phyloP scores from a whole-genome alignment of 2,113 vertebrate species.

The Amazona vittata region DNA sequence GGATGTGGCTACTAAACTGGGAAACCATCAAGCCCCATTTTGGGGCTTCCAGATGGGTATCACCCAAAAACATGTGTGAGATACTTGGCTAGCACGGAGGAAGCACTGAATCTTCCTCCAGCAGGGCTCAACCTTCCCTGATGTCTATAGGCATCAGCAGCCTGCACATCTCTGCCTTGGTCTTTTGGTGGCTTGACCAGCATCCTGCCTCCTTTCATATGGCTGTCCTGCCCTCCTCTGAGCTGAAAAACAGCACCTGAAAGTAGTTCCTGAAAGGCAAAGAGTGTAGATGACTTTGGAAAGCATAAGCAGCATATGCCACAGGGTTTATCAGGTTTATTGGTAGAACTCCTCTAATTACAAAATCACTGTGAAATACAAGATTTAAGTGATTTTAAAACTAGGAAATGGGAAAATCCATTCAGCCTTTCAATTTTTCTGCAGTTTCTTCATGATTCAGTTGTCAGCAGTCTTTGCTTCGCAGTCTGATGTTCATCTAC shows the following conservation, averaged over 20 bases:
- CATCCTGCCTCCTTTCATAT: neutral
- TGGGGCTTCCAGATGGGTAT: fast-evolving
- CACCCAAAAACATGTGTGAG: neutral
- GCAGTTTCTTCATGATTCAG: neutral
- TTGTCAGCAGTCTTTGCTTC: neutral
- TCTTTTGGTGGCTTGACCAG: neutral
- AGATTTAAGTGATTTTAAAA: neutral
- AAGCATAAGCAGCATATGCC: neutral
- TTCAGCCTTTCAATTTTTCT: neutral
- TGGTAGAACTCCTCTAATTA: neutral
- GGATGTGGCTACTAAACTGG: neutral
- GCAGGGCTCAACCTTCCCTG: fast-evolving
- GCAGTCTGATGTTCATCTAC: neutral
- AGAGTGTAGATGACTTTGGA: neutral
- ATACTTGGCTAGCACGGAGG: neutral
- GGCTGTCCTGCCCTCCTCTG: neutral
- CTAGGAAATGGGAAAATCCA: neutral
- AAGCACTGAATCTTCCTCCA: fast-evolving
- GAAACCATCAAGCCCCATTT: neutral
- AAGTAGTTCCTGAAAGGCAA: neutral
- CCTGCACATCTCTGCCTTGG: neutral
- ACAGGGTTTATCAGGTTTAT: neutral
- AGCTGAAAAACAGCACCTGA: neutral
- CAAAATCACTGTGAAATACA: neutral
- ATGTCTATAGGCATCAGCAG: neutral